Percentiles rank a stretch among this genome's conserved stretches.
Conservation (phyloP, 35 echinoderm and acorn worm species). For the Heliocidaris tuberculata region DNA sequence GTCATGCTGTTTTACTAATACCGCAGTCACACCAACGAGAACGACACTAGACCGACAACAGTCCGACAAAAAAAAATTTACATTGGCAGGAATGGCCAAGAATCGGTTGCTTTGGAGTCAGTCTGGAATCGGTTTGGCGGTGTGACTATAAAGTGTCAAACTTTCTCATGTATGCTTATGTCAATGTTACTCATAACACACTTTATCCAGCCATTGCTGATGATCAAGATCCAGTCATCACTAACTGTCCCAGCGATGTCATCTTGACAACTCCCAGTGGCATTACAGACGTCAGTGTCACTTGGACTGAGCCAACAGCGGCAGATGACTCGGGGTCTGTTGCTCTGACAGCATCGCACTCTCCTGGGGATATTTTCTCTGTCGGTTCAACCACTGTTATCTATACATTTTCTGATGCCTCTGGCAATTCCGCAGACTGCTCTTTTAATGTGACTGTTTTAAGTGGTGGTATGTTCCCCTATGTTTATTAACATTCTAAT, state of each 20-base stretch:
- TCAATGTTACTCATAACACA: neutral
- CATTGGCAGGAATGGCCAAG: too few relatives aligned
- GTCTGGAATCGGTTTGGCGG: too few relatives aligned
- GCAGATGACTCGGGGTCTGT: slow-evolving; percentile 31
- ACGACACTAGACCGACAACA: too few relatives aligned
- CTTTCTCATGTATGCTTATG: neutral
- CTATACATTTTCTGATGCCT: slow-evolving; percentile 27
- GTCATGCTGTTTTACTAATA: too few relatives aligned
- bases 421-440: slow-evolving; percentile 26
- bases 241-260: slow-evolving; percentile 33
- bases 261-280: slow-evolving; percentile 16
- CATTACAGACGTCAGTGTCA: neutral
- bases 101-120: too few relatives aligned
- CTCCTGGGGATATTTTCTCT: slow-evolving; percentile 29
- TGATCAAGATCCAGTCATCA: slow-evolving; percentile 36
- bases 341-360: neutral
- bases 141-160: too few relatives aligned
- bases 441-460: slow-evolving; percentile 27
- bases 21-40: too few relatives aligned
- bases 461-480: neutral
- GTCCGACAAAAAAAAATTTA: too few relatives aligned
- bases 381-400: slow-evolving; percentile 9
- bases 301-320: slow-evolving; percentile 35
- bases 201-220: slow-evolving; percentile 22
- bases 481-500: neutral